These are phyloP conservation scores for Pimpla rufipes DNA, from an alignment of 2,888 invertebrate species.

Conservation along the genomic window DNA sequence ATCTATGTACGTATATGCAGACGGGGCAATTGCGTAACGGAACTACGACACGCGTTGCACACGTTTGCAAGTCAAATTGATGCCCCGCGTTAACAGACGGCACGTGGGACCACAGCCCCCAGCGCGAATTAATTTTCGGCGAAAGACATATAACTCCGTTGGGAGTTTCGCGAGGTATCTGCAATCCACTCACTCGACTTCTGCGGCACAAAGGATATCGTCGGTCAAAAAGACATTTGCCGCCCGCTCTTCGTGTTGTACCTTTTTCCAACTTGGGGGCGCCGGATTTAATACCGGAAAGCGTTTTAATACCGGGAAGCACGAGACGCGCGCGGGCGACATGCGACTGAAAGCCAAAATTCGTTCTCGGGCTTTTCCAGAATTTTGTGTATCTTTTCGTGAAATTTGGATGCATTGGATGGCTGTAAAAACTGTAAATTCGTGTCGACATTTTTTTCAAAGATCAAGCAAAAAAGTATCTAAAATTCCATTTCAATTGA, in stretches of 20 bases:
- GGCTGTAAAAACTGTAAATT: no score
- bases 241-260: not conserved
- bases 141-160: slow-evolving; percentile 22
- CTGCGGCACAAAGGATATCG: not conserved
- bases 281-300: no score
- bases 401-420: no score
- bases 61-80: slow-evolving; percentile 62
- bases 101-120: slow-evolving; percentile 47
- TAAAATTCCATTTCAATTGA: no score
- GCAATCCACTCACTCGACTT: not conserved
- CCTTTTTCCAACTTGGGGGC: no score
- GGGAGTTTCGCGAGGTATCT: not conserved
- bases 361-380: no score
- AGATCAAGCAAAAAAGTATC: no score
- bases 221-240: not conserved
- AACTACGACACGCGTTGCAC: slow-evolving; percentile 45
- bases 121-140: slow-evolving; percentile 52
- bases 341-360: no score
- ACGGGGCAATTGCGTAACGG: slow-evolving; percentile 48
- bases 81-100: slow-evolving; percentile 44
- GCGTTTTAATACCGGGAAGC: no score
- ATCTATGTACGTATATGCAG: slow-evolving; percentile 6
- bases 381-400: no score
- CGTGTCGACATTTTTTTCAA: no score
- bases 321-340: no score